Evolutionary conservation across 2,113 vertebrate genomes (phyloP).

Genomic region (Indicator indicator): DNA sequence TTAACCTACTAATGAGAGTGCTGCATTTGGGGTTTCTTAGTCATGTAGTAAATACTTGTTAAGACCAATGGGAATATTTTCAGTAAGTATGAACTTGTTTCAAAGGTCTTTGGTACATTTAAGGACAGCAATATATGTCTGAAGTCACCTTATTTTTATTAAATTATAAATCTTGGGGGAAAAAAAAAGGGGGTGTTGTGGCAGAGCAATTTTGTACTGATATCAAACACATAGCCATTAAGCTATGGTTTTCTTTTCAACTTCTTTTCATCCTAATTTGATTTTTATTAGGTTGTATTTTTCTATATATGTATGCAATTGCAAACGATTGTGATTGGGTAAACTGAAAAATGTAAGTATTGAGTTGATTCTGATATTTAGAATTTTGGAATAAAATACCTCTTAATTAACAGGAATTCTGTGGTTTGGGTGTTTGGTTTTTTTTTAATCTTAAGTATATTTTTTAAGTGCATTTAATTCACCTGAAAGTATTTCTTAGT

Average conservation of each 20-base stretch:
- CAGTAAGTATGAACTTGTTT: neutral
- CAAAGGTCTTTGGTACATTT: neutral
- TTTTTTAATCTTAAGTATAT: neutral
- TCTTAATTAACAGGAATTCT: slow-evolving; percentile 9
- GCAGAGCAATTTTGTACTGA: slow-evolving; percentile 29
- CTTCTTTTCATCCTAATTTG: neutral
- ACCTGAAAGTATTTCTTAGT: neutral
- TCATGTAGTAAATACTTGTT: neutral
- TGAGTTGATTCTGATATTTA: slow-evolving; percentile 43
- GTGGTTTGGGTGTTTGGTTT: too few relatives aligned
- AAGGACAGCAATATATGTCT: slow-evolving; percentile 19
- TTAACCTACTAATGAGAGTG: neutral
- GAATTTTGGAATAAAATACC: slow-evolving; percentile 67
- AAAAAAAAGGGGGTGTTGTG: neutral
- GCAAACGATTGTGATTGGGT: slow-evolving; percentile 21
- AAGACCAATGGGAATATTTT: slow-evolving; percentile 21
- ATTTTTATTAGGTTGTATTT: slow-evolving; percentile 39
- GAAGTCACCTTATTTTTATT: slow-evolving; percentile 51
- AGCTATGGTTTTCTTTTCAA: slow-evolving; percentile 33
- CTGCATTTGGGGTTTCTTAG: neutral
- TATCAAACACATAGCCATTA: slow-evolving; percentile 13
- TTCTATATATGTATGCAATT: slow-evolving; percentile 20
- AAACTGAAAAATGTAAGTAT: slow-evolving; percentile 16
- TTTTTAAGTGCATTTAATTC: neutral
- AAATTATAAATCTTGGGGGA: slow-evolving; percentile 26